A percentile compares a stretch with the other conserved stretches of the same genome.
These are phyloP conservation scores for Glyphotaelius pellucidus DNA, from an alignment of 2,888 invertebrate genomes.

Conservation along the genomic window DNA sequence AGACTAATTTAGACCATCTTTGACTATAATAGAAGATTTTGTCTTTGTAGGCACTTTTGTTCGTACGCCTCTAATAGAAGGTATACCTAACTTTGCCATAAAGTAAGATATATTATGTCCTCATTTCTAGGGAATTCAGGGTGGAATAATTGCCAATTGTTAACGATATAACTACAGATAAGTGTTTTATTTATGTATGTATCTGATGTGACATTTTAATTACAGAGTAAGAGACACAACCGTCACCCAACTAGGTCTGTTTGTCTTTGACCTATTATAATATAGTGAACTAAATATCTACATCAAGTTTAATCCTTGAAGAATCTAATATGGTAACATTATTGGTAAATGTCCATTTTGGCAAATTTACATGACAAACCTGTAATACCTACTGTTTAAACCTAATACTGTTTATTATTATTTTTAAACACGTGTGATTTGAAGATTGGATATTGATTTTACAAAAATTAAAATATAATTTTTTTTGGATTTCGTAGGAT, in stretches of 20 bases:
- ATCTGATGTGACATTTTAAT: background rate
- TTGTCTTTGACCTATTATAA: background rate
- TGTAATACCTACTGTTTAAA: no score
- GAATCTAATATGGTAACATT: background rate
- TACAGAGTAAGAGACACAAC: background rate
- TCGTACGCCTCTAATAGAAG: no score
- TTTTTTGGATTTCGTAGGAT: no score
- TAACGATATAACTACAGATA: background rate
- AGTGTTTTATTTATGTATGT: background rate
- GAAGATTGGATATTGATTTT: no score
- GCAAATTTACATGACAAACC: no score
- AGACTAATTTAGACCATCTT: no score
- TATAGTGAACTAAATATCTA: background rate
- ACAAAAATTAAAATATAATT: no score
- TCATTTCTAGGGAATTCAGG: background rate
- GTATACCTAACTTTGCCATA: no score
- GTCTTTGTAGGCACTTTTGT: no score
- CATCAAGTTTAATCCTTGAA: background rate
- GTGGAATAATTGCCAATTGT: background rate
- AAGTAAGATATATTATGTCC: background rate
- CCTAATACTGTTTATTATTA: no score
- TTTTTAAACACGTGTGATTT: no score
- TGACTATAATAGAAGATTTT: no score
- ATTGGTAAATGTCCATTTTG: background rate
- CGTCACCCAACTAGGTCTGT: background rate